Evolutionary conservation across 2,113 vertebrate genomes (phyloP).

Genomic region (Sander vitreus): DNA sequence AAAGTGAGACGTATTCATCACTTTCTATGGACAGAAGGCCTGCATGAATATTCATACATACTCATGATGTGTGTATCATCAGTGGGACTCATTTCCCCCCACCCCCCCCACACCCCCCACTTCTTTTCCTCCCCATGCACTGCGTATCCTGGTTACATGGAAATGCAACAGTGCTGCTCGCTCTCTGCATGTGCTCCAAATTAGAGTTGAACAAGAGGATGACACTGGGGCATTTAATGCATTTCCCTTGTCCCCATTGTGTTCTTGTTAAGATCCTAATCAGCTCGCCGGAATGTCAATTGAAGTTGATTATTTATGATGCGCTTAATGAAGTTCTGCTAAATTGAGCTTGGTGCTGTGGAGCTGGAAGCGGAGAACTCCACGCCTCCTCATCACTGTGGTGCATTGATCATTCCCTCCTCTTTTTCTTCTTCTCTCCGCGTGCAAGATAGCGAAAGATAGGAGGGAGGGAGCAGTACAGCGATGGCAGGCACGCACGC

Average conservation of each 20-base stretch:
- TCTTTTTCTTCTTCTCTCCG: conserved; percentile 13
- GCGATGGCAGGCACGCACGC: conserved; percentile 44
- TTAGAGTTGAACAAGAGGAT: conserved; percentile 18
- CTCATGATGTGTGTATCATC: conserved; percentile 67
- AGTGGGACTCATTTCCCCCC: neutral
- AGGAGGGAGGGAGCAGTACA: conserved; percentile 12
- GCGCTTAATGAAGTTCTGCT: conserved; percentile 59
- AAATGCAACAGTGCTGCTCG: conserved; percentile 40
- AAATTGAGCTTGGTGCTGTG: conserved; percentile 52
- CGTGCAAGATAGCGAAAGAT: conserved; percentile 36
- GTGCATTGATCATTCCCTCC: conserved; percentile 61
- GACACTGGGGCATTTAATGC: conserved; percentile 42
- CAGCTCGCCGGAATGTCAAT: conserved; percentile 65
- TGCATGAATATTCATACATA: conserved; percentile 69
- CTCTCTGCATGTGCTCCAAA: conserved; percentile 22
- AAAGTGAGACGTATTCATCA: conserved; percentile 62
- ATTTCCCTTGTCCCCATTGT: conserved; percentile 59
- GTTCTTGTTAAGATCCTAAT: conserved; percentile 69
- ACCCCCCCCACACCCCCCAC: neutral
- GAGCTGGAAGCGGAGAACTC: conserved; percentile 49
- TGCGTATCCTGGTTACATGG: conserved; percentile 48
- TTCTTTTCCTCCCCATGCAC: conserved; percentile 19
- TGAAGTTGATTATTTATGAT: conserved; percentile 76
- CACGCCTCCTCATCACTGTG: conserved; percentile 31
- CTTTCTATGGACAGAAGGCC: conserved; percentile 61